Conservation (phyloP, 2,113 vertebrate genomes). For the Paramormyrops kingsleyae region DNA sequence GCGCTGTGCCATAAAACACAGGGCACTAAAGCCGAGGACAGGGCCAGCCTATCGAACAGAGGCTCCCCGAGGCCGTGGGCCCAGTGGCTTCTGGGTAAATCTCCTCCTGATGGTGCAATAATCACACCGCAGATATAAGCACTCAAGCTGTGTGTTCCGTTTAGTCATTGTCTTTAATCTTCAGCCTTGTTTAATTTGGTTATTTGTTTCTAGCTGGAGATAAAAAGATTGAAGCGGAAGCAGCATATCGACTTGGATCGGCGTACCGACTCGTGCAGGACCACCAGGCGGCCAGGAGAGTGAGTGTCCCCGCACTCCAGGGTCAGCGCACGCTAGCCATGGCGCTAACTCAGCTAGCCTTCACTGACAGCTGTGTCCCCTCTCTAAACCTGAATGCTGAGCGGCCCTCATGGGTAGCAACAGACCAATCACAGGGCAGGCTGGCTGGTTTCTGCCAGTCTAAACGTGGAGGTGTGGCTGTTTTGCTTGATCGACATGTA, state of each 20-base stretch:
- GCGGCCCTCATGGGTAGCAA: neutral
- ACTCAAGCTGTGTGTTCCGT: neutral
- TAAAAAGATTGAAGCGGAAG: slow-evolving; percentile 60
- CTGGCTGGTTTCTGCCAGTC: neutral
- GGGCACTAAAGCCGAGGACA: slow-evolving; percentile 63
- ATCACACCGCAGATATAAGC: slow-evolving; percentile 58
- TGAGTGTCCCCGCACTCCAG: slow-evolving; percentile 40
- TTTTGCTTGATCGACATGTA: neutral
- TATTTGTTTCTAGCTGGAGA: slow-evolving; percentile 50
- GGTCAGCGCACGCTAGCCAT: neutral
- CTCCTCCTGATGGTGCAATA: slow-evolving; percentile 73
- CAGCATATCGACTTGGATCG: slow-evolving; percentile 64
- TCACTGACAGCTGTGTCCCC: neutral
- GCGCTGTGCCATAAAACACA: slow-evolving; percentile 70
- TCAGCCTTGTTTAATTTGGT: neutral
- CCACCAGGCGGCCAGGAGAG: slow-evolving; percentile 53
- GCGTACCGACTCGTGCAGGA: slow-evolving; percentile 60
- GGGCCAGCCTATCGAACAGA: slow-evolving; percentile 63
- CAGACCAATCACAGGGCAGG: neutral
- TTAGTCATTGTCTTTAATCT: slow-evolving; percentile 12
- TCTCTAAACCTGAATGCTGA: neutral
- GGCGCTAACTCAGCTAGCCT: neutral
- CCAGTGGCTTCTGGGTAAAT: slow-evolving; percentile 76
- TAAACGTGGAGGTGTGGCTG: neutral
- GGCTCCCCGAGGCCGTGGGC: slow-evolving; percentile 69